Base-by-base conservation (phyloP, 30 jellyfish, hydroid and myxozoan genomes). In the Hydractinia symbiolongicarpus region DNA sequence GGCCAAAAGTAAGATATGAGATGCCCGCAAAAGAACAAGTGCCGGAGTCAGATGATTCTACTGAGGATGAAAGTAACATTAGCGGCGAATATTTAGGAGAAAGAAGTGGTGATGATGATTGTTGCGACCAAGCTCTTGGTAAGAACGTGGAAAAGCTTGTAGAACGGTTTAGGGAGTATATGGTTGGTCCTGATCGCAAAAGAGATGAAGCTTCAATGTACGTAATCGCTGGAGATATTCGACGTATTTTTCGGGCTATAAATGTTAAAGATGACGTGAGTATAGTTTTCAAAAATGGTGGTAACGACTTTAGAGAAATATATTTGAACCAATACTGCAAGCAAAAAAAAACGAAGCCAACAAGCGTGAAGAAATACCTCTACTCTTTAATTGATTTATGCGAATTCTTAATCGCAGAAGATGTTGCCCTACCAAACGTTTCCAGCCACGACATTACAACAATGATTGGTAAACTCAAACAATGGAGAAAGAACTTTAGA, bases 311-410 rank as follows among this genome's bases (percentile, higher is more conserved):
- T 64, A 64, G 74, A 64, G 74, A 64, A 51, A 44, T 1, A 2
- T 64, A 64, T 13, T 44, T 64, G 17, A 51, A n/a, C 4, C 19
- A 64, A 44, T 64, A 64, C 40, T 64, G 74, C 16, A 44, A 64
- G 9, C 52, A 64, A 64, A 64, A 13, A 6, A 51, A 51, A 13
- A 64, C 40, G 8, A 64, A 64, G 40, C 6, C 80, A 50, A 14
- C 60, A 71, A 71, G 61, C 56, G 51, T 71, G n/a, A 71, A 71
- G n/a, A 71, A 30, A 71, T 71, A 71, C 67, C 68, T 71, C 54
- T 71, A 15, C 9, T n/a, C 80, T 71, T 15, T 71, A 15, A 71
- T 49, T 7, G 80, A 71, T 14, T 13, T 71, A 19, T 71, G 56
- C 4, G 61, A 71, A 50, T 71, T 71, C 51, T 71, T 71, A 20